Evolutionary conservation across 2,888 invertebrate genomes (phyloP).

Genomic region (Drosophila rellima): DNA sequence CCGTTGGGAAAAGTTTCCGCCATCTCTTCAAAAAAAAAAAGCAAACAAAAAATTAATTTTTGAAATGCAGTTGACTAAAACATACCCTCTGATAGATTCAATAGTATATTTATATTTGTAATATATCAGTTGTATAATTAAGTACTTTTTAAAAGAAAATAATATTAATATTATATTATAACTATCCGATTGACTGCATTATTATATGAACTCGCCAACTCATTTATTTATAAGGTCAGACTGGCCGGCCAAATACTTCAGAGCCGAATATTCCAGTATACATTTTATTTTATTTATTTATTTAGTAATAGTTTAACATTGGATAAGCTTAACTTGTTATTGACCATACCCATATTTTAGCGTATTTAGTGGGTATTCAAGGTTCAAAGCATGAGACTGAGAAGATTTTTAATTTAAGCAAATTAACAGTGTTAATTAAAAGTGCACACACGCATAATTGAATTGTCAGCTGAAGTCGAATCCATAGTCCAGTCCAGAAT

Average conservation of each 20-base stretch:
- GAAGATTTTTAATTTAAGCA: constrained; percentile 28
- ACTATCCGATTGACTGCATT: too few relatives aligned
- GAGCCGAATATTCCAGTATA: neutral
- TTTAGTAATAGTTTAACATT: too few relatives aligned
- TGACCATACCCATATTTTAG: neutral
- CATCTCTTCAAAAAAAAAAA: constrained; percentile 17
- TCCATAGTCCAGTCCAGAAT: too few relatives aligned
- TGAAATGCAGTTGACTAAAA: neutral
- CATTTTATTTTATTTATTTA: neutral
- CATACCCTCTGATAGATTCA: neutral
- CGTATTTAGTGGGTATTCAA: neutral
- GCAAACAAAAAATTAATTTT: neutral
- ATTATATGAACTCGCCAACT: too few relatives aligned
- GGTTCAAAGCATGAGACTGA: neutral
- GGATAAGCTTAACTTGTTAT: neutral
- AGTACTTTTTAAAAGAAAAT: too few relatives aligned
- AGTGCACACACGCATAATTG: constrained; percentile 60
- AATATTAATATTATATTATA: too few relatives aligned
- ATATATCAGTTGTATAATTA: neutral
- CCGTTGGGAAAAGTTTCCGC: constrained; percentile 9
- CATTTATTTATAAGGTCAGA: too few relatives aligned
- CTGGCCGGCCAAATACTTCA: too few relatives aligned
- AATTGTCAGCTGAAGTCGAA: constrained; percentile 43
- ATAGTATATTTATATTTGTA: neutral
- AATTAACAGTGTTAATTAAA: constrained; percentile 67